Conservation (phyloP, 1,140 invertebrate genomes). For the Steinernema khuongi region DNA sequence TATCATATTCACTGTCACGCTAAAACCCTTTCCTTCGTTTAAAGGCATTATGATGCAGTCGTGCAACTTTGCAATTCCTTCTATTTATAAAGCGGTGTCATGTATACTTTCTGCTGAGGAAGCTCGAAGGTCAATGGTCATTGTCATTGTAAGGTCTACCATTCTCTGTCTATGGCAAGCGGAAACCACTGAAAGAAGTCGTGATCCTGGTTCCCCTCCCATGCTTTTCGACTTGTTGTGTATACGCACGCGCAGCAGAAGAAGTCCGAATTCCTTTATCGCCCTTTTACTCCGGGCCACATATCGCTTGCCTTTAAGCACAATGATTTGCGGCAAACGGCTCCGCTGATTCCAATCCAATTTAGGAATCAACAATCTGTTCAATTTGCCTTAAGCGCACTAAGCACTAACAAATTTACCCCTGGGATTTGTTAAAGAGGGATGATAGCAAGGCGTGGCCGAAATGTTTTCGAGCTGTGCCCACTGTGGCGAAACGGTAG, state of each 20-base stretch:
- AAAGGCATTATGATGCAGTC: too few relatives aligned
- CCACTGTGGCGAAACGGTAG: slow-evolving; percentile 14
- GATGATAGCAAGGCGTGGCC: slow-evolving; percentile 14
- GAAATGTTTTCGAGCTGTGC: slow-evolving; percentile 12
- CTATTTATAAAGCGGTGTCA: too few relatives aligned
- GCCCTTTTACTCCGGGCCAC: neutral
- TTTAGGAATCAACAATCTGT: slow-evolving; percentile 17
- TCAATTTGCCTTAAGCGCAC: slow-evolving; percentile 16
- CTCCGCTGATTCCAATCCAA: slow-evolving; percentile 11
- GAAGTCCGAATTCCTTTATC: neutral
- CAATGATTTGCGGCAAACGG: slow-evolving; percentile 12
- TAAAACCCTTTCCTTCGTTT: too few relatives aligned
- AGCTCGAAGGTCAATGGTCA: too few relatives aligned
- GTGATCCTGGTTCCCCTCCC: too few relatives aligned
- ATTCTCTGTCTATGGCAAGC: too few relatives aligned
- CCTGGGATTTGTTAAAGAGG: slow-evolving; percentile 24
- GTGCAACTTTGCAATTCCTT: too few relatives aligned
- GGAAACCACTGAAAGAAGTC: too few relatives aligned
- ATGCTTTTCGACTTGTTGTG: too few relatives aligned
- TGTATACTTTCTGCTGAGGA: too few relatives aligned
- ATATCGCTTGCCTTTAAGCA: slow-evolving; percentile 12
- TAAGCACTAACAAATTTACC: slow-evolving; percentile 29
- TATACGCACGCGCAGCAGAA: neutral
- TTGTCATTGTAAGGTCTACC: too few relatives aligned
- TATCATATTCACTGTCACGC: too few relatives aligned